phyloP scores from a whole-genome alignment of 2,888 invertebrate species.

The Chymomyza fuscimana region DNA sequence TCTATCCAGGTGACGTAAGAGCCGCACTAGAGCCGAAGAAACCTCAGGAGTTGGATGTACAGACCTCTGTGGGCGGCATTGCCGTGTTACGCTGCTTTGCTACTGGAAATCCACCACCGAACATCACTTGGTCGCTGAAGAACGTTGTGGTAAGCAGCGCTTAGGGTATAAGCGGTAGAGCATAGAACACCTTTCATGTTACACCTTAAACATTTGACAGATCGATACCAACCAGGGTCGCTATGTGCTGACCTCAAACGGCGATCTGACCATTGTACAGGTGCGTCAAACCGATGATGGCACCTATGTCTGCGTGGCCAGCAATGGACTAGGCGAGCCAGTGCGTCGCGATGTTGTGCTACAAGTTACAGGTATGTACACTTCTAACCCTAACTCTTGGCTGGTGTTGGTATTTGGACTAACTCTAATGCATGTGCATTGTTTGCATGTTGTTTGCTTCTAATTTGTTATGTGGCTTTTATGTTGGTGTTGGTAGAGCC shows the following conservation, averaged over 20 bases:
- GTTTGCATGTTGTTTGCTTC: conserved; percentile 44
- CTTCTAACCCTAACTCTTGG: neutral
- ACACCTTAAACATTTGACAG: conserved; percentile 78
- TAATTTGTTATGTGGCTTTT: conserved; percentile 17
- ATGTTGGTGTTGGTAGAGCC: conserved; percentile 56
- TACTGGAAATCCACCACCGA: conserved; percentile 88
- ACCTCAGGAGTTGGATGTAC: conserved; percentile 83
- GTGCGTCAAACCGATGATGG: conserved; percentile 90
- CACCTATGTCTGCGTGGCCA: conserved; percentile 91
- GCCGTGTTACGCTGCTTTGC: conserved; percentile 88
- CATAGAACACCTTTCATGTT: neutral
- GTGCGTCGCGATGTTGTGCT: conserved; percentile 85
- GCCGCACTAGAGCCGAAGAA: conserved; percentile 80
- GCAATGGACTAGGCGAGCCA: conserved; percentile 87
- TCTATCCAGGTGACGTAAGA: conserved; percentile 73
- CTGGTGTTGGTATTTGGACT: conserved; percentile 59
- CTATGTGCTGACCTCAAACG: conserved; percentile 85
- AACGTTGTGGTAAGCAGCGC: conserved; percentile 83
- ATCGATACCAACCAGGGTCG: conserved; percentile 87
- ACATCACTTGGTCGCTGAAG: conserved; percentile 88
- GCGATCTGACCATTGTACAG: conserved; percentile 90
- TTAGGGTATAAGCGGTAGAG: neutral
- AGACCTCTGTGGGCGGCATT: conserved; percentile 86
- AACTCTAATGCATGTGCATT: conserved; percentile 45
- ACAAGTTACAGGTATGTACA: conserved; percentile 85